Base-by-base conservation (phyloP, 1,140 invertebrate genomes). In the Bombus waltoni region DNA sequence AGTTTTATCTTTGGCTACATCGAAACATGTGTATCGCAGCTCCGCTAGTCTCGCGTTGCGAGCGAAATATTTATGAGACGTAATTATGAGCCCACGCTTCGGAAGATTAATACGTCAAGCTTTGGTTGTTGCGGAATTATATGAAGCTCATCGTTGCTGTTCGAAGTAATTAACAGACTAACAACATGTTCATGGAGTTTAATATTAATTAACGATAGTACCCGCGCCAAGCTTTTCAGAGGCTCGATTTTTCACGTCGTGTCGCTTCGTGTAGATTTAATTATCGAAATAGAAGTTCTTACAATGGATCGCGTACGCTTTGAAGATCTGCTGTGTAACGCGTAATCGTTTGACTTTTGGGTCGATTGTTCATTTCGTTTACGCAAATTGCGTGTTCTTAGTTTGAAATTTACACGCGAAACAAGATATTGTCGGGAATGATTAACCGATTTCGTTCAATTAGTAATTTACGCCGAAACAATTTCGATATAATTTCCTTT, bases 51-150 rank as follows among this genome's bases (percentile, higher is more conserved):
- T 28, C 35, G 53, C 28, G 57, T 42, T 10, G 40, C 25, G 40
- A 15, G 75, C 35, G 75, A 68, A 65, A 35, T 35, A 80, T 80
- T 80, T 80, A 70, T 35, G 65, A 53, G 65, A 18, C 65, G 42
- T 68, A 80, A 70, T 47, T 70, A 70, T 47, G 42, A 47, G 65
- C 18, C 13, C 44, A 15, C 65, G 77, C 47, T 68, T 68, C 3
- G 65, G 42, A 80, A 80, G 65, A 80, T 80, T 68, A 80, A 44
- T 80, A 66, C 77, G 62, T 68, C 42, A 35, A n/a, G 62, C n/a
- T 79, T 65, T 44, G 40, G n/a, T 65, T 25, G 32, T 25, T 62
- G 59, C 42, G 77, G 22, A 79, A 79, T 80, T 28, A 32, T 47
- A 32, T 47, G 40, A 18, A 2, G 32, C 32, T 35, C 65, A 38